Evolutionary conservation across 2,888 invertebrate genomes (phyloP), one percentile per base, ranked within the genome.

Genomic region (Athalia circularis): DNA sequence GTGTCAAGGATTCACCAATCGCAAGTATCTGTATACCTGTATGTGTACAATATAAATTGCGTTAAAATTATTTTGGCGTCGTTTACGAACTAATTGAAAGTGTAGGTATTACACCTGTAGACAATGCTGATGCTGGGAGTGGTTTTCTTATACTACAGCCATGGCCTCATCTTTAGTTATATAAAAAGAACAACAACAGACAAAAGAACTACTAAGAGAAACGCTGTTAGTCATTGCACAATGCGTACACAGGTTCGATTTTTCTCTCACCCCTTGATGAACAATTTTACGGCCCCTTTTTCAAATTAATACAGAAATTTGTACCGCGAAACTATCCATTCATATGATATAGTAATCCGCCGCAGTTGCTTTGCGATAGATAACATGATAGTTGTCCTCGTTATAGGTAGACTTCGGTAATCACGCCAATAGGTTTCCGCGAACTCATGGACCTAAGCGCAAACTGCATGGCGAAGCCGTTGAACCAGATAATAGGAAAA

Each of bases 91-190:
- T 29, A 1, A 29, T 29, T 29, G 29, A 29, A 29, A 29, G 29
- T 29, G 29, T 29, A 29, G 29, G 2, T 29, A 29, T 29, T 29
- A 29, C 2, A 29, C 29, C 29, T 29, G 29, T 29, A 29, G 29
- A 29, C 29, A 29, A 29, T 29, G 29, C 29, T 29, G 2, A 29
- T 29, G 72, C 57, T 59, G 72, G 72, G 72, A 72, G 72, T 72
- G 72, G 72, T 72, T 43, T 47, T 47, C n/a, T 59, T 47, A 59
- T 59, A n/a, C 5, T 47, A 54, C 52, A 72, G 72, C 57, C 72
- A 72, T 72, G 72, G 72, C 59, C 72, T 72, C 72, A 72, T 72
- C 72, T 57, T 59, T 45, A 72, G 57, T 59, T 47, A 72, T 72
- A 68, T 52, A 6, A 4, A 15, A 52, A 67, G 59, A 72, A 72